Conservation (phyloP, 2,888 invertebrate species). For the Unio delphinus region DNA sequence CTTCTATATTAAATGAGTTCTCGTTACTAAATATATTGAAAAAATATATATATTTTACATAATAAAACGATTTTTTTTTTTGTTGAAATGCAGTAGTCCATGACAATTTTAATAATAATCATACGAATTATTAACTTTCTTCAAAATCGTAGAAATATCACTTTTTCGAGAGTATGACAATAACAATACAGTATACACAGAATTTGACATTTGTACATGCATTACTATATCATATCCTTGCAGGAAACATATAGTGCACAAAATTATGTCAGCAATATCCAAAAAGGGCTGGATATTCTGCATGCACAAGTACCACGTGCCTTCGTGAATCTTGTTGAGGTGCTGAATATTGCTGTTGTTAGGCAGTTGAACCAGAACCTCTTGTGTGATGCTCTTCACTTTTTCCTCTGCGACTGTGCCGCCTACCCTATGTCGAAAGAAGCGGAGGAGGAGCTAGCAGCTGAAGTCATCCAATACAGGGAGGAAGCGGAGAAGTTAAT, state of each 20-base stretch:
- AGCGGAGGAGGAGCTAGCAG: slow-evolving; percentile 28
- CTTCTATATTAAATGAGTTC: too few relatives aligned
- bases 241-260: slow-evolving; percentile 35
- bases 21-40: too few relatives aligned
- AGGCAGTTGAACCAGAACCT: slow-evolving; percentile 43
- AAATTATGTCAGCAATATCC: slow-evolving; percentile 48
- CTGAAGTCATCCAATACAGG: slow-evolving; percentile 48
- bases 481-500: slow-evolving; percentile 42
- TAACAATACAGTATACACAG: too few relatives aligned
- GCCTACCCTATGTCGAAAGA: slow-evolving; percentile 43
- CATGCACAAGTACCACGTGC: slow-evolving; percentile 62
- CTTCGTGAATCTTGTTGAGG: slow-evolving; percentile 67
- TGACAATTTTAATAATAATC: too few relatives aligned
- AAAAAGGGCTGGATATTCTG: slow-evolving; percentile 60
- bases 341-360: slow-evolving; percentile 62
- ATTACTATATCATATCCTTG: slow-evolving; percentile 4
- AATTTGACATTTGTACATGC: too few relatives aligned
- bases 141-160: too few relatives aligned
- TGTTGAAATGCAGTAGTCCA: too few relatives aligned
- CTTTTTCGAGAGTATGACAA: too few relatives aligned
- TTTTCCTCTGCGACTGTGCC: slow-evolving; percentile 51
- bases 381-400: slow-evolving; percentile 47
- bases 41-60: too few relatives aligned
- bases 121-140: too few relatives aligned
- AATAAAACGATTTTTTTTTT: too few relatives aligned